Evolutionary conservation across 2,888 invertebrate species (phyloP), one percentile per base, ranked within the genome.

Genomic region (Pedicia rivosa): DNA sequence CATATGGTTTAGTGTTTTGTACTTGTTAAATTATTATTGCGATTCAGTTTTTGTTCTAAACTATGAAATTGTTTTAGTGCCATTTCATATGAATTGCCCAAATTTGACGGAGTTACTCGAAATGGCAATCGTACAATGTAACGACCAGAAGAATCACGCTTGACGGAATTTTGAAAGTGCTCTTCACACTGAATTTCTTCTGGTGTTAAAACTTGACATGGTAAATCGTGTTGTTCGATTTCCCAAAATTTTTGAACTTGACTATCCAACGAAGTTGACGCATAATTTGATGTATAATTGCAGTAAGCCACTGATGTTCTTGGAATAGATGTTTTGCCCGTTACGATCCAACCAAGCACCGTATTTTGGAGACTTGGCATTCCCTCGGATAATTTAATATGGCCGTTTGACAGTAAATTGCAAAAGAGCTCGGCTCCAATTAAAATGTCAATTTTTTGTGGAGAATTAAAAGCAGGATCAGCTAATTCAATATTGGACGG

Each of bases 1-100:
- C 37, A 37, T 37, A 16, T 37, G 37, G 10, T 29, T 22, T n/a
- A 37, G 13, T 12, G 4, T 3, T 5, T 26, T 10, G 14, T 37
- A 37, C 13, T 37, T 33, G 12, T 32, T 13, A 9, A 24, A n/a
- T 22, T 40, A 37, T 28, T 40, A 25, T 9, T 9, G 9, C n/a
- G 16, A 9, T 37, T n/a, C 20, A 15, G 24, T 10, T 22, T 12
- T 30, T 15, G 20, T 7, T n/a, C 14, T n/a, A 37, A 17, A n/a
- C 24, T 30, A 15, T 22, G 8, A n/a, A n/a, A n/a, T n/a, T 19
- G 22, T 25, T 30, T 37, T 10, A 25, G 7, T 4, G 37, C 37
- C 13, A 20, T 19, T 10, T 37, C 20, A 20, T 26, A n/a, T 5
- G 36, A 22, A 8, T 29, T 15, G 3, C 15, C 30, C 12, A 36